Evolutionary conservation across 2,797 vertebrate species (phyloP), one percentile per base, ranked within the genome.

Genomic region (Streptopelia turtur): DNA sequence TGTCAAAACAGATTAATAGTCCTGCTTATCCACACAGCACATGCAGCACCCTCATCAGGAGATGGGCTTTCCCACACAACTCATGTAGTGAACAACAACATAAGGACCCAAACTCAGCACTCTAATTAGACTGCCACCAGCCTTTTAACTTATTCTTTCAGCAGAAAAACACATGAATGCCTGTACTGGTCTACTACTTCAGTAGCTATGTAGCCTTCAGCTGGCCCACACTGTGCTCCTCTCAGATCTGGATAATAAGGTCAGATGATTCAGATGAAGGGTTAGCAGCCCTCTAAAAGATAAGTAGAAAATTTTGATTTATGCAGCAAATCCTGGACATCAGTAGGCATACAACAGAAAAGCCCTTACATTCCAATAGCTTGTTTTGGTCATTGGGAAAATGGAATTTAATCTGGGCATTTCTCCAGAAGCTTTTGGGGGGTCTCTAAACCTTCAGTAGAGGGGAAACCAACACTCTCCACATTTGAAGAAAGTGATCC

Each of bases 1-100:
- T 76, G 66, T 89, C 81, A 87, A 78, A 75, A 78, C 3, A 90
- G 59, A 84, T 72, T 84, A 82, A 79, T 65, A 76, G 50, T 22
- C 41, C 30, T 82, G 50, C 93, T 94, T 86, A 94, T 75, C 41
- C 23, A 75, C 2, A 8, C 24, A 90, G 20, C 47, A 71, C 33
- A 74, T 82, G 61, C 12, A 68, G 21, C 16, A 57, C 17, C 21
- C 56, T 55, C 30, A 60, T 16, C 5, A 69, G 57, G 23, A 87
- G 30, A 85, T 4, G 9, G 23, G 41, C 18, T 90, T 94, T 92
- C 53, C 79, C 2, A 45, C 59, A 63, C 16, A 70, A 61, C 33
- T 66, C 0, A 0, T 13, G 7, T 49, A 79, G 37, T 17, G 22
- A 64, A 47, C 25, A 64, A 35, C 1, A 1, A 50, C 33, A 30